A percentile compares a stretch with the other conserved stretches of the same genome.
phyloP scores from a whole-genome alignment of 2,888 invertebrate genomes.

The Geophilus truncorum region DNA sequence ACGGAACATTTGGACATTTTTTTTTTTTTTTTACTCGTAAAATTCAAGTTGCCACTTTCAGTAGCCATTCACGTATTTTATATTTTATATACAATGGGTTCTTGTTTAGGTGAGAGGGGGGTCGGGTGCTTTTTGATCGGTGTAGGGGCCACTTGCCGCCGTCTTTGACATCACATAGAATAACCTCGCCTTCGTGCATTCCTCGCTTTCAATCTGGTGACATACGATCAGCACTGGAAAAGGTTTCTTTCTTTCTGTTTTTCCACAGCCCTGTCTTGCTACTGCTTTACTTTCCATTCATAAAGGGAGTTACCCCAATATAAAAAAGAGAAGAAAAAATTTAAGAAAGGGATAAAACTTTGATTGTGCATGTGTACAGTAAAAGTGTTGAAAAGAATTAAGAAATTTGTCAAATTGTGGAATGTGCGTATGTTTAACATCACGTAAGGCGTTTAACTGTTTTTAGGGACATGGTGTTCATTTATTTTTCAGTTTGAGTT shows the following conservation, averaged over 20 bases:
- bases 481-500: conserved; percentile 3
- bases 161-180: not conserved
- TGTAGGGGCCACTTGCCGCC: conserved; percentile 12
- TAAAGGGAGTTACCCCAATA: not conserved
- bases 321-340: not conserved
- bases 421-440: conserved; percentile 6
- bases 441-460: not conserved
- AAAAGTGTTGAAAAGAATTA: not conserved
- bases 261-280: not conserved
- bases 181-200: conserved; percentile 3
- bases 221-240: not conserved
- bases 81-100: not conserved
- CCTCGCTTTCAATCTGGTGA: not conserved
- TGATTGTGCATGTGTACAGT: not conserved
- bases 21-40: not conserved
- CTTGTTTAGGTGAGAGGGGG: not conserved
- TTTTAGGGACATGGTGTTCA: not conserved
- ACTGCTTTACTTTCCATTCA: conserved; percentile 14
- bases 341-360: not conserved
- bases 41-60: not conserved
- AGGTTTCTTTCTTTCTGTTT: not conserved
- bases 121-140: not conserved
- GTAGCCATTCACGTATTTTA: conserved; percentile 1
- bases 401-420: not conserved
- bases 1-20: not conserved